Evolutionary conservation across 2,888 invertebrate genomes (phyloP), one percentile per base, ranked within the genome.

Genomic region (Fragum whitleyi): DNA sequence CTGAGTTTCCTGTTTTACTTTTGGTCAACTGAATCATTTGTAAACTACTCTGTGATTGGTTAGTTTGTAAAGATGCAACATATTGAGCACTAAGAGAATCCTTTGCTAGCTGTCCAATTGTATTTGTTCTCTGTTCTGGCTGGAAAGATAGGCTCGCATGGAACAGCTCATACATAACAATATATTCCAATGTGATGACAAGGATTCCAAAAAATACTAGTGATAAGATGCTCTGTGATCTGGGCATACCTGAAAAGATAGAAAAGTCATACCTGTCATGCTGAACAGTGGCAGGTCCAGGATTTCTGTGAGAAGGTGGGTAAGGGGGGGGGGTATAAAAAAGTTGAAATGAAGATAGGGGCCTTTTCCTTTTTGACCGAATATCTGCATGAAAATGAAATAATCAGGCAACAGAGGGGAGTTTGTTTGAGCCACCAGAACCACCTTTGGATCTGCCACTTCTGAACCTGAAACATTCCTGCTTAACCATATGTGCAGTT

Each of bases 211-310:
- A 65, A 19, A 65, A 65, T 42, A 65, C 2, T 7, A 65, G 16
- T 6, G 65, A 42, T 1, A 65, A 26, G 16, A 65, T 9, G 23
- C n/a, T 65, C 26, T 65, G 42, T 42, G 19, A n/a, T 42, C 29
- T 65, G n/a, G 23, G 7, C 65, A 65, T 65, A 16, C 36, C 65
- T 65, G 65, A 39, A 65, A 39, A 65, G 6, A 23, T 21, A 36
- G n/a, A n/a, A n/a, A n/a, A n/a, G n/a, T n/a, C n/a, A n/a, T n/a
- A n/a, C n/a, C n/a, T n/a, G n/a, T n/a, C n/a, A n/a, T n/a, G n/a
- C n/a, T n/a, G n/a, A n/a, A n/a, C n/a, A n/a, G n/a, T n/a, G n/a
- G n/a, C n/a, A n/a, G n/a, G n/a, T n/a, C n/a, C n/a, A n/a, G n/a
- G n/a, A n/a, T n/a, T n/a, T n/a, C n/a, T n/a, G n/a, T n/a, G n/a